These are phyloP conservation scores for Pogonophryne albipinna DNA, from an alignment of 2,797 vertebrate species.

Conservation along the genomic window DNA sequence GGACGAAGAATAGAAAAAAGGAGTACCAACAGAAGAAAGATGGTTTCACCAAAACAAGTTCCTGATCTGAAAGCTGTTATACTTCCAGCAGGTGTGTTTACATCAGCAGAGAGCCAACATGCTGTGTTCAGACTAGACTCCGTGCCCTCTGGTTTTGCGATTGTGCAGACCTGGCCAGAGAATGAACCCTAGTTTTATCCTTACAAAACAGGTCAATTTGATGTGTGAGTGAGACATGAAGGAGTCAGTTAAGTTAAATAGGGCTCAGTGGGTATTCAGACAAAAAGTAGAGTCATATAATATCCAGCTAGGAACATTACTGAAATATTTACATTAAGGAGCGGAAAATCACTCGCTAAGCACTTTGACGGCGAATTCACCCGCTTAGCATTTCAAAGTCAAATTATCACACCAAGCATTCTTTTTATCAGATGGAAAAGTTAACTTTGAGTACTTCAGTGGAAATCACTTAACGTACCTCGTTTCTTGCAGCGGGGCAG, in stretches of 20 bases:
- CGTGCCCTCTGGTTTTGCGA: not conserved
- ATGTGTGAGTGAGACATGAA: constrained; percentile 11
- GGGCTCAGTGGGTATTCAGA: constrained; percentile 31
- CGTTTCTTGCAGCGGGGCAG: constrained; percentile 4
- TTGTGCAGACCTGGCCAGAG: not conserved
- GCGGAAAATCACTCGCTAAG: constrained; percentile 55
- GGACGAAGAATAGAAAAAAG: not conserved
- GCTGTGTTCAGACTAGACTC: not conserved
- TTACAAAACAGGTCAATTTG: constrained; percentile 22
- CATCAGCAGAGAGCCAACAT: no score
- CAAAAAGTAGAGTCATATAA: constrained; percentile 43
- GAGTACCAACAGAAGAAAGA: not conserved
- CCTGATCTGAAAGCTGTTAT: not conserved
- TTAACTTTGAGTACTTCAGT: constrained; percentile 54
- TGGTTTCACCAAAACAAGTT: constrained; percentile 13
- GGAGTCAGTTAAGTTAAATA: constrained; percentile 33
- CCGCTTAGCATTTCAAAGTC: constrained; percentile 61
- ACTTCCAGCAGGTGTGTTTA: no score
- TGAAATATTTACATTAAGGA: constrained; percentile 72
- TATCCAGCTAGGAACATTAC: constrained; percentile 48
- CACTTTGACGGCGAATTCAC: constrained; percentile 64
- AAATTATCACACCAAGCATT: constrained; percentile 66
- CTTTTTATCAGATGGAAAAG: constrained; percentile 68
- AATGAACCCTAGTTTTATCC: constrained; percentile 25
- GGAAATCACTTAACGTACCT: constrained; percentile 37